Base-by-base conservation (phyloP, 53 echinoderm and acorn worm species). In the Zoroaster sp. region DNA sequence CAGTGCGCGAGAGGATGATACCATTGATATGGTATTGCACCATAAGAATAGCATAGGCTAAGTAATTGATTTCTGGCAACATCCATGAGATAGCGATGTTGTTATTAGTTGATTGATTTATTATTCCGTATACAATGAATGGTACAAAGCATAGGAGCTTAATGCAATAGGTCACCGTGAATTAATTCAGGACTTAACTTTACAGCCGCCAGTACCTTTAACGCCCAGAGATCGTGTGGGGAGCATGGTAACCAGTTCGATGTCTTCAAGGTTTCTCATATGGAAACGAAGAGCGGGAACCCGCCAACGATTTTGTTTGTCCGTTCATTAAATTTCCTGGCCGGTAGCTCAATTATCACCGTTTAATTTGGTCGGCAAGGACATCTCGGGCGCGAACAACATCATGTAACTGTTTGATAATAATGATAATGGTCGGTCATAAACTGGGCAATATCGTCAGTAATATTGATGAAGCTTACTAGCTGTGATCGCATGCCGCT, bases 291-390 rank as follows among this genome's bases (percentile, higher is more conserved):
- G 74, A 74, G 74, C 18, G 25, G 43, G 74, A 42, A 74, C 40
- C 74, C 39, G 15, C 40, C 74, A 38, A 28, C 63, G 63, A 59
- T 59, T n/a, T 38, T 42, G 40, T 82, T 82, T 25, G 82, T 41
- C 28, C 66, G 66, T 67, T 82, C 82, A 82, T 82, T 82, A 67
- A 82, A 82, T 82, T 82, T 82, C 82, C 82, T 17, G 42, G 30
- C 82, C 66, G 66, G 66, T 35, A 55, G 41, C 43, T 43, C 68
- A 66, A 82, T 82, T 82, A 67, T 82, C 82, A 66, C 82, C 44
- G 68, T 82, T 82, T 82, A 68, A 68, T 66, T 82, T 82, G 82
- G 66, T 82, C 82, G 66, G 82, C 82, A 82, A 82, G 82, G 82
- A 82, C 82, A 66, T 67, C 23, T 31, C 20, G 43, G 82, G 82